Percentiles rank a stretch among this genome's conserved stretches.
Evolutionary conservation across 2,797 vertebrate species (phyloP).

Genomic region (Labroides dimidiatus): DNA sequence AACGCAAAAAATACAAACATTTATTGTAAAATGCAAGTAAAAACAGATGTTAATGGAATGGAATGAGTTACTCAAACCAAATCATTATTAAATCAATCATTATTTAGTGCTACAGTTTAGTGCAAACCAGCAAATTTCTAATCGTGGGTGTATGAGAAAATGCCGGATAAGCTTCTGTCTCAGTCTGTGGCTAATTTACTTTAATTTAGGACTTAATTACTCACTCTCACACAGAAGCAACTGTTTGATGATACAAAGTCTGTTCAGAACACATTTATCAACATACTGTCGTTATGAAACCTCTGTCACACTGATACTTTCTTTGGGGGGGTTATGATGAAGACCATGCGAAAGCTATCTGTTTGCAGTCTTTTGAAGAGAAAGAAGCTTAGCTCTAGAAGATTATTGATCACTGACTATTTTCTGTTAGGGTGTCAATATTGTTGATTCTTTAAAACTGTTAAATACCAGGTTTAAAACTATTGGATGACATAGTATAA

Average conservation of each 20-base stretch:
- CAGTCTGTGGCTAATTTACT: neutral
- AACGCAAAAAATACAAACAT: neutral
- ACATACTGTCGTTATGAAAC: neutral
- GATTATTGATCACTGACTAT: too few species aligned
- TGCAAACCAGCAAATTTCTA: too few species aligned
- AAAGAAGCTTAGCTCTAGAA: too few species aligned
- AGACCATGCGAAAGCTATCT: neutral
- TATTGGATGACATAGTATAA: too few species aligned
- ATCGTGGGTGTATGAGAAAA: neutral
- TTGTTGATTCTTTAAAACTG: too few species aligned
- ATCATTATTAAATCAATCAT: too few species aligned
- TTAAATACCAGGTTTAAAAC: too few species aligned
- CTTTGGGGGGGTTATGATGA: neutral
- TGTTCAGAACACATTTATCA: neutral
- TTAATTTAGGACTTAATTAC: slow-evolving; percentile 1
- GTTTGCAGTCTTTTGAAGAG: neutral
- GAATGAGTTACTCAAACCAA: too few species aligned
- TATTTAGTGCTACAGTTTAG: too few species aligned
- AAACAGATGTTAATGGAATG: too few species aligned
- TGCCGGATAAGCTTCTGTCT: too few species aligned
- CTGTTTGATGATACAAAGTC: slow-evolving; percentile 19
- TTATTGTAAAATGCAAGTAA: neutral
- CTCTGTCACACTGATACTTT: neutral
- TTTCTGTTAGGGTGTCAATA: too few species aligned
- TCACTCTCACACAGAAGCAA: neutral